Conservation (phyloP, 1,140 invertebrate species). For the Orussus abietinus region DNA sequence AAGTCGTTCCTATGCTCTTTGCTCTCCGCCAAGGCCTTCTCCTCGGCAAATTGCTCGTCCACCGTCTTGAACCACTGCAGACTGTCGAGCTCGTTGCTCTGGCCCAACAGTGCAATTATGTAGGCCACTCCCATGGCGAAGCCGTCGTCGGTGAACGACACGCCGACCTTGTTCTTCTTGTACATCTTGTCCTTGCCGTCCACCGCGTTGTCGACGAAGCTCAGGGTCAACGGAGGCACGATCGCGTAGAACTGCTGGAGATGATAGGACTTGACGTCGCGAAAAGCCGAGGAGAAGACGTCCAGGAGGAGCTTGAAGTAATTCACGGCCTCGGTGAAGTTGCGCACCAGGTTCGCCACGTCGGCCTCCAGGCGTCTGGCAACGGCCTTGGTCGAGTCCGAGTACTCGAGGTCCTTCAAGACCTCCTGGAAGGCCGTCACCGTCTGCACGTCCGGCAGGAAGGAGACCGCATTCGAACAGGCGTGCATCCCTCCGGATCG, state of each 20-base stretch:
- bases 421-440: conserved; percentile 61
- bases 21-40: conserved; percentile 36
- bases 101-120: conserved; percentile 67
- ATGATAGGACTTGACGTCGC: conserved; percentile 84
- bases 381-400: conserved; percentile 60
- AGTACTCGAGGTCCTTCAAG: conserved; percentile 58
- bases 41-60: conserved; percentile 63
- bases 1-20: conserved; percentile 61
- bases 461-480: conserved; percentile 84
- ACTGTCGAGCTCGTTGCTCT: conserved; percentile 81
- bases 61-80: conserved; percentile 96
- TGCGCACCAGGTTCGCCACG: conserved; percentile 73
- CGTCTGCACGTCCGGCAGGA: conserved; percentile 81
- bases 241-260: conserved; percentile 92
- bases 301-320: conserved; percentile 94
- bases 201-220: conserved; percentile 92
- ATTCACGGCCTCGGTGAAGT: conserved; percentile 90
- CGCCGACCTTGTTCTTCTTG: conserved; percentile 80
- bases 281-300: conserved; percentile 86
- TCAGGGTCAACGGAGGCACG: conserved; percentile 89
- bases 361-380: conserved; percentile 73
- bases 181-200: conserved; percentile 90
- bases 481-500: conserved; percentile 90
- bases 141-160: conserved; percentile 95
- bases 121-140: conserved; percentile 91